Evolutionary conservation across 2,113 vertebrate genomes (phyloP).

Genomic region (Alethe diademata): DNA sequence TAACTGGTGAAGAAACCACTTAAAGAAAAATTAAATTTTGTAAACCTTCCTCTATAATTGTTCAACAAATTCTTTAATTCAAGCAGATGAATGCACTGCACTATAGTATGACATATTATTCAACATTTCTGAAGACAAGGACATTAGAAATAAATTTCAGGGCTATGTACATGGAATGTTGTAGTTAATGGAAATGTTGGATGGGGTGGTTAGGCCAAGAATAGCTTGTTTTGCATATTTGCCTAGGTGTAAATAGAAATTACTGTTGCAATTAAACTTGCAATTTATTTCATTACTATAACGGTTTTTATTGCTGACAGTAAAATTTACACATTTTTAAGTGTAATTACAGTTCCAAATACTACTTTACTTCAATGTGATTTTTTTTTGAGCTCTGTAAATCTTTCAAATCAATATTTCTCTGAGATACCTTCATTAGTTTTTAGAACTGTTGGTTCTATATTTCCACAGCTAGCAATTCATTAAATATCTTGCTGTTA

Average conservation of each 20-base stretch:
- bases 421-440: background rate
- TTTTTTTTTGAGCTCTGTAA: background rate
- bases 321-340: background rate
- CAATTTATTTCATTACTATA: background rate
- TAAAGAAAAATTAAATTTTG: background rate
- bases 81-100: background rate
- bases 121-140: background rate
- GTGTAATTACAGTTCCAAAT: background rate
- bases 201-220: background rate
- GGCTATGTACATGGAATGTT: background rate
- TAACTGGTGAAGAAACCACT: background rate
- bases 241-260: background rate
- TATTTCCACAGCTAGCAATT: background rate
- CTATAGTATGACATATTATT: background rate
- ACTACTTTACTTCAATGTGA: background rate
- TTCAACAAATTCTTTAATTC: background rate
- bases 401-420: background rate
- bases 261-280: background rate
- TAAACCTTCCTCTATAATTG: background rate
- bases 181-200: background rate
- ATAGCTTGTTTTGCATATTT: background rate
- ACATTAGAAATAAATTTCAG: background rate
- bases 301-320: background rate
- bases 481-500: background rate
- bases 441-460: background rate